Percentiles rank a stretch among this genome's conserved stretches.
These are phyloP conservation scores for Diplodus puntazzo DNA, from an alignment of 2,797 vertebrate genomes.

Conservation along the genomic window DNA sequence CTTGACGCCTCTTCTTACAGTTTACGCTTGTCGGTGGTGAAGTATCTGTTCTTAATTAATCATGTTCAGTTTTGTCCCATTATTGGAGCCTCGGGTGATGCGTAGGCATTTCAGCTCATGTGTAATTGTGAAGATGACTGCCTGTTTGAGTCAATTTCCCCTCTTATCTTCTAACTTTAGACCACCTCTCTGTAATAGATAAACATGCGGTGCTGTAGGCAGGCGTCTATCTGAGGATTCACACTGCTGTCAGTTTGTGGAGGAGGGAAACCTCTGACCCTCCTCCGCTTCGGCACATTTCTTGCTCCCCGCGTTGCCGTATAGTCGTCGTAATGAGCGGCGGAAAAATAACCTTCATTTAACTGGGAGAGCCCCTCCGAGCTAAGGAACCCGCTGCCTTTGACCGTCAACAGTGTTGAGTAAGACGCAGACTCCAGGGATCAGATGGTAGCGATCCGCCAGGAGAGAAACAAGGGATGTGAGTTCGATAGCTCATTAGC, in stretches of 20 bases:
- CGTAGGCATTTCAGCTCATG: not conserved
- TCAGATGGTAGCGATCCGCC: slow-evolving; percentile 56
- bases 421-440: slow-evolving; percentile 49
- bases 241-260: slow-evolving; percentile 39
- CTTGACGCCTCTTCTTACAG: not conserved
- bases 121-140: not conserved
- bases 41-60: not conserved
- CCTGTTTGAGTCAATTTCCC: slow-evolving; percentile 7
- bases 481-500: slow-evolving; percentile 70
- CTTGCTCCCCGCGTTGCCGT: slow-evolving; percentile 12
- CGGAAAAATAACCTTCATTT: slow-evolving; percentile 53
- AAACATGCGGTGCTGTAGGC: slow-evolving; percentile 20
- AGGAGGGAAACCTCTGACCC: slow-evolving; percentile 64
- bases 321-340: slow-evolving; percentile 37
- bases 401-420: slow-evolving; percentile 59
- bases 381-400: slow-evolving; percentile 54
- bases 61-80: not conserved
- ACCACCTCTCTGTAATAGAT: slow-evolving; percentile 19
- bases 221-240: slow-evolving; percentile 26
- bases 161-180: slow-evolving; percentile 13
- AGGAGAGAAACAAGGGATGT: slow-evolving; percentile 40
- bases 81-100: not conserved
- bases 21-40: not conserved
- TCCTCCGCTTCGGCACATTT: slow-evolving; percentile 22
- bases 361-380: slow-evolving; percentile 54